Base-by-base conservation (phyloP, 1,140 invertebrate genomes). In the Cepaea nemoralis region DNA sequence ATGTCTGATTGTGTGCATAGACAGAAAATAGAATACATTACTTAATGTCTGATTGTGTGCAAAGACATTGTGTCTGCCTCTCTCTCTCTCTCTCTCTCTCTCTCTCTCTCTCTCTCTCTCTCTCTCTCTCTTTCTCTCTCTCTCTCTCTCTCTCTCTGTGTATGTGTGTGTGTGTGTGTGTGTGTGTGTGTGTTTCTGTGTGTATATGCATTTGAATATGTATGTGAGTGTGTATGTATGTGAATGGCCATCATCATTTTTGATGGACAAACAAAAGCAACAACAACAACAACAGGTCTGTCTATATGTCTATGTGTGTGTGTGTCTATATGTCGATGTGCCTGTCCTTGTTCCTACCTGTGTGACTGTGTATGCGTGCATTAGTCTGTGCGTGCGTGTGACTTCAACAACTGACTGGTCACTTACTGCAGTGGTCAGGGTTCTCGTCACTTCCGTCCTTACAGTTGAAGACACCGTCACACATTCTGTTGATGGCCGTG, bases 401-500 rank as follows among this genome's bases (percentile, higher is more conserved):
- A n/a, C n/a, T n/a, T n/a, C n/a, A 45, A 45, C 42, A 45, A 16
- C 16, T 45, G 8, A 45, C 70, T 74, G 19, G 33, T 50, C 5
- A 86, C 86, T 84, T 63, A 86, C 85, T 59, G 76, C 86, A 87
- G 8, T 45, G 80, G 0, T 82, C 37, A 1, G 59, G 37, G 16
- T 79, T 45, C 83, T 90, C 91, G 82, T 91, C 91, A 24, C 84
- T 86, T 19, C 82, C 83, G 83, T 90, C 88, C 22, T 84, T 80
- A 73, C 89, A 90, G 81, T 89, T 83, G 0, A 24, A 16, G 19
- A 84, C 77, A 0, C 85, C 85, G 84, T 94, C 94, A 89, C 93
- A 94, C 84, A 91, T 90, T 92, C 93, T 94, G 89, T 91, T 92
- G 77, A 91, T 92, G 19, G 93, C 93, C 81, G 94, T 93, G 86